Base-by-base conservation (phyloP, 2,797 vertebrate species). In the Siniperca undulata region DNA sequence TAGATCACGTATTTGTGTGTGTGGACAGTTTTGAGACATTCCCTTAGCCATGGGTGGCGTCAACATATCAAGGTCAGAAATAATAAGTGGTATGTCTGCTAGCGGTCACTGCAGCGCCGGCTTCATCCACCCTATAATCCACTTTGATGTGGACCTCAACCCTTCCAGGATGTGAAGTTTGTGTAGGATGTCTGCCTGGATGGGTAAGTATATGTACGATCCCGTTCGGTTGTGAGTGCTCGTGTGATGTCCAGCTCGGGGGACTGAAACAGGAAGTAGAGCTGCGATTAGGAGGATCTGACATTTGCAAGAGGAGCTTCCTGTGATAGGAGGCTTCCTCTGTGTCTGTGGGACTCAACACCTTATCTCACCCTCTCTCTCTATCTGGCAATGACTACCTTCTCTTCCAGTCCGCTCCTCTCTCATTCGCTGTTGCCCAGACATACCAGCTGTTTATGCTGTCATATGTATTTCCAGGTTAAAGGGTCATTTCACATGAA, bases 261-360 rank as follows among this genome's bases (percentile, higher is more conserved):
- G 80, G 69, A 78, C 46, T 67, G 80, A 64, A 88, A 86, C 88
- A 92, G 94, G 94, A 95, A 93, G 90, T 58, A 3, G 74, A 84
- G 73, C 62, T 3, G 30, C 24, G 86, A 93, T 94, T 93, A 93
- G 81, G 77, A 83, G 85, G 89, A 91, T 92, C 89, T 92, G 87
- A 93, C 91, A 83, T 89, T 72, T 75, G 81, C 69, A 80, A 90
- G 77, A 84, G 67, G 62, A 85, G 87, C 88, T 94, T 95, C 92
- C 94, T 93, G 88, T 73, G 93, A 95, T 94, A 93, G 79, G 69
- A 87, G 70, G 79, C 84, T 94, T 94, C 94, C 93, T 89, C 88
- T 93, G 88, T 69, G 84, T 91, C 86, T 81, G 70, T 84, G 88
- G 87, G 89, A 92, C 78, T 84, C 77, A 48, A 14, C 81, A 68